Evolutionary conservation across 2,888 invertebrate species (phyloP).

Genomic region (Romanomermis culicivorax): DNA sequence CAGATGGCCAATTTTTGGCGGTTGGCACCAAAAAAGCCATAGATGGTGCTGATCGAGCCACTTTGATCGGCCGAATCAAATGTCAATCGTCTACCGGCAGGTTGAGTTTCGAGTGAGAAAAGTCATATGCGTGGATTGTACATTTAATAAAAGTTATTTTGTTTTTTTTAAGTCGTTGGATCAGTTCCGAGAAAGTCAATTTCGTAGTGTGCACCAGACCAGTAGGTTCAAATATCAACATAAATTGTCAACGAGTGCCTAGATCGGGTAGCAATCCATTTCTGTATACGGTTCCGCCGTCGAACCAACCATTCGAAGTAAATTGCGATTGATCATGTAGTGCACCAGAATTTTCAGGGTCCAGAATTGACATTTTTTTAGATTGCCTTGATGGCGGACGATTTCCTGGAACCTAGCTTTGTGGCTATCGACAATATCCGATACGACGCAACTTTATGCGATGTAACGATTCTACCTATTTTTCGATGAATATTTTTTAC

Average conservation of each 20-base stretch:
- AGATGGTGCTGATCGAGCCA: not conserved
- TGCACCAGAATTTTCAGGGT: too few species aligned
- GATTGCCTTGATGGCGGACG: not conserved
- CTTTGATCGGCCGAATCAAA: not conserved
- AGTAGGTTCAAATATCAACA: not conserved
- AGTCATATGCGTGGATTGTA: too few species aligned
- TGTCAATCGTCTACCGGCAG: not conserved
- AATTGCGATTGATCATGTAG: too few species aligned
- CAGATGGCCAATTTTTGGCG: not conserved
- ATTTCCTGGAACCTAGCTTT: not conserved
- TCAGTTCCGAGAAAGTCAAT: not conserved
- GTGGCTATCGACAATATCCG: constrained; percentile 3
- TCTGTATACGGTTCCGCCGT: not conserved
- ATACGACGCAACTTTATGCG: not conserved
- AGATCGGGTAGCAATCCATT: not conserved
- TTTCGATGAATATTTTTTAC: too few species aligned
- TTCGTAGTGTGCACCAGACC: not conserved
- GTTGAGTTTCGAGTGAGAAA: not conserved
- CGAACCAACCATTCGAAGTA: not conserved
- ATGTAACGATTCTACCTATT: too few species aligned
- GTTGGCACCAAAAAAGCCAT: not conserved
- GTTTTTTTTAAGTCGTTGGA: not conserved
- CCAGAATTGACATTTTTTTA: not conserved
- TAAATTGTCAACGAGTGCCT: not conserved
- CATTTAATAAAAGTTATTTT: too few species aligned